Evolutionary conservation across 2,113 vertebrate species (phyloP).

Genomic region (Passer montanus): DNA sequence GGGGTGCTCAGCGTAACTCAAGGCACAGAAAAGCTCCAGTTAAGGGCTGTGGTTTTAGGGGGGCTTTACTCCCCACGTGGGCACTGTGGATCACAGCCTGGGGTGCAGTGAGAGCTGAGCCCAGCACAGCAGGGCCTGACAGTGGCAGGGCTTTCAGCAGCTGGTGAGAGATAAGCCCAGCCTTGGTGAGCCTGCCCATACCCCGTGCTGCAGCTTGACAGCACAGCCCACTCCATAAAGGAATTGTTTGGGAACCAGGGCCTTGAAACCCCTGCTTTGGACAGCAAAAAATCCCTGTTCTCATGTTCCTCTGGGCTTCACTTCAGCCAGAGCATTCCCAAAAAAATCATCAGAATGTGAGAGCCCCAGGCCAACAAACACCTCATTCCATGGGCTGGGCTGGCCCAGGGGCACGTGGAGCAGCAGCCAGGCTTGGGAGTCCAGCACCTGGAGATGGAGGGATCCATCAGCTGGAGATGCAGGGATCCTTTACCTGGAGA

Average conservation of each 20-base stretch:
- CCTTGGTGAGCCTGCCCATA: not conserved
- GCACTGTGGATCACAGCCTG: constrained; percentile 7
- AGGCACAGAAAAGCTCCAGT: not conserved
- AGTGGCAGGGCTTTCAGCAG: constrained; percentile 50
- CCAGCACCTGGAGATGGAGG: too few relatives aligned
- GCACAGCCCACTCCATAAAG: not conserved
- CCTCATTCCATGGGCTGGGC: not conserved
- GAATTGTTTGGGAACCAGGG: not conserved
- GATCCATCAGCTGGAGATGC: too few relatives aligned
- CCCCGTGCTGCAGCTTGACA: not conserved
- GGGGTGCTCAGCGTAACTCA: constrained; percentile 24
- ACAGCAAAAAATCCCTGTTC: not conserved
- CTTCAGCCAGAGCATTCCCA: not conserved
- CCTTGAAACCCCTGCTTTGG: not conserved
- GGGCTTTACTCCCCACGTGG: constrained; percentile 8
- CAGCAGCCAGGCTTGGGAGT: not conserved
- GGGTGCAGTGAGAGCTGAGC: constrained; percentile 26
- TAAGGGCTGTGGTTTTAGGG: constrained; percentile 31
- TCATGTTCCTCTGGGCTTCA: not conserved
- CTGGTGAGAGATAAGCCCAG: constrained; percentile 36
- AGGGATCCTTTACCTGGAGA: too few relatives aligned
- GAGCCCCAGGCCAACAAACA: not conserved
- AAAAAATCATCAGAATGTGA: not conserved
- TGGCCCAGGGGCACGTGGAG: not conserved
- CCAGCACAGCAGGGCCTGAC: constrained; percentile 34